phyloP scores from a whole-genome alignment of 2,888 invertebrate genomes.

The Exephanes ischioxanthus region DNA sequence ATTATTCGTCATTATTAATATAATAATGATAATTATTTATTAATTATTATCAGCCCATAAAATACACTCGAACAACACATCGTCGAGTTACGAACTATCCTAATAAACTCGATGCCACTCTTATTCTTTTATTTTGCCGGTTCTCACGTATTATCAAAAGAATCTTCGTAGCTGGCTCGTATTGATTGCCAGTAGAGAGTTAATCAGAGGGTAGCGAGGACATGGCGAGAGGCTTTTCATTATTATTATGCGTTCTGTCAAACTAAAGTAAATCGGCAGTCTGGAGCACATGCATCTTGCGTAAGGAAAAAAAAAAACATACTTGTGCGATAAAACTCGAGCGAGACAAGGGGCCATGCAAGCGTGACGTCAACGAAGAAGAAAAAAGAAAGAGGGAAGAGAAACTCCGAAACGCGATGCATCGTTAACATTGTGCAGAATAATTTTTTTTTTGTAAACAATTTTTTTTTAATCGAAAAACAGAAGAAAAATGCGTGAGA shows the following conservation, averaged over 20 bases:
- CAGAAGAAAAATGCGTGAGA: not conserved
- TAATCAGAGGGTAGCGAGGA: constrained; percentile 32
- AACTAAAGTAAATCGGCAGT: not conserved
- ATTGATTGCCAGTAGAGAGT: constrained; percentile 28
- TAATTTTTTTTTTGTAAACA: not conserved
- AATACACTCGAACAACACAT: constrained; percentile 35
- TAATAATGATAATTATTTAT: constrained; percentile 7
- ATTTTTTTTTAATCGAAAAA: not conserved
- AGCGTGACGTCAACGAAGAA: constrained; percentile 71
- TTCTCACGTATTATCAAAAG: constrained; percentile 33
- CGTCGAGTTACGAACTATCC: constrained; percentile 40
- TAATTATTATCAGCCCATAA: not conserved
- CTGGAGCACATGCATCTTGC: not conserved
- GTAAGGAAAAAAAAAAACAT: not conserved
- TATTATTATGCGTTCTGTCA: not conserved
- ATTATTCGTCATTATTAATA: not conserved
- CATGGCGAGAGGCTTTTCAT: not conserved
- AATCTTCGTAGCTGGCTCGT: constrained; percentile 24
- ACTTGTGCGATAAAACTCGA: not conserved
- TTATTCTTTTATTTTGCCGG: constrained; percentile 11
- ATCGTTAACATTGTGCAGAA: constrained; percentile 17
- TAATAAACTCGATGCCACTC: constrained; percentile 46
- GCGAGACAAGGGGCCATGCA: constrained; percentile 68
- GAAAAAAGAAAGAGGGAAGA: constrained; percentile 71
- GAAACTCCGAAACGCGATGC: constrained; percentile 60